phyloP scores from a whole-genome alignment of 2,888 invertebrate species.

The Apodemia duryi region DNA sequence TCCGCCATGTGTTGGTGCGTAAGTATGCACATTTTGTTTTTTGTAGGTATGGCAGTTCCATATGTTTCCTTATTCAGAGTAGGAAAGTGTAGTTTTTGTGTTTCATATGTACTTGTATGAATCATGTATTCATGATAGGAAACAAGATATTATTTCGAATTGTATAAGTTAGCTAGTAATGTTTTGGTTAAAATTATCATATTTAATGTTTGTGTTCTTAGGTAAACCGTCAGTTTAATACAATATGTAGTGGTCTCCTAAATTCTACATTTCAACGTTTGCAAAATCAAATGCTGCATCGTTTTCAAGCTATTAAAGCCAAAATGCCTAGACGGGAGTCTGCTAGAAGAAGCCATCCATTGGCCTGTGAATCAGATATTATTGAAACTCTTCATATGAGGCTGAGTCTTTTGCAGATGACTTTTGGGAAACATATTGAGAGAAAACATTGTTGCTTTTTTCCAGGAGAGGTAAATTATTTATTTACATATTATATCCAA shows the following conservation, averaged over 20 bases:
- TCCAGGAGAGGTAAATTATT: conserved; percentile 87
- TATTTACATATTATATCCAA: background rate
- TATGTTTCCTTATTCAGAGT: too few species aligned
- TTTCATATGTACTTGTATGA: too few species aligned
- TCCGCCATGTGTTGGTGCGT: too few species aligned
- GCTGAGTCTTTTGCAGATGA: conserved; percentile 93
- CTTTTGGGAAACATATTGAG: conserved; percentile 96
- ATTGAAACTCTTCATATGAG: conserved; percentile 96
- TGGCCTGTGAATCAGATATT: conserved; percentile 95
- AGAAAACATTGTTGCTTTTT: conserved; percentile 96
- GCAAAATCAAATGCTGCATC: conserved; percentile 90
- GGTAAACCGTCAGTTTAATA: conserved; percentile 91
- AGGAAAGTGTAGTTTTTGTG: too few species aligned
- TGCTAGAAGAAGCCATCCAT: conserved; percentile 92
- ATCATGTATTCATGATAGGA: too few species aligned
- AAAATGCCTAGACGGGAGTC: conserved; percentile 96
- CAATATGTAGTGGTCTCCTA: conserved; percentile 86
- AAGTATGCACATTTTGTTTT: too few species aligned
- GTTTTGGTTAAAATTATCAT: conserved; percentile 17
- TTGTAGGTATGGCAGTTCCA: too few species aligned
- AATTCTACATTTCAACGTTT: conserved; percentile 92
- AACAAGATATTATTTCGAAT: too few species aligned
- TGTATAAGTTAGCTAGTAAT: background rate
- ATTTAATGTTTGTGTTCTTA: conserved; percentile 48
- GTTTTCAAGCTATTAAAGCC: conserved; percentile 92